Evolutionary conservation across 2,797 vertebrate genomes (phyloP).

Genomic region (Schizopygopsis malacanthus): DNA sequence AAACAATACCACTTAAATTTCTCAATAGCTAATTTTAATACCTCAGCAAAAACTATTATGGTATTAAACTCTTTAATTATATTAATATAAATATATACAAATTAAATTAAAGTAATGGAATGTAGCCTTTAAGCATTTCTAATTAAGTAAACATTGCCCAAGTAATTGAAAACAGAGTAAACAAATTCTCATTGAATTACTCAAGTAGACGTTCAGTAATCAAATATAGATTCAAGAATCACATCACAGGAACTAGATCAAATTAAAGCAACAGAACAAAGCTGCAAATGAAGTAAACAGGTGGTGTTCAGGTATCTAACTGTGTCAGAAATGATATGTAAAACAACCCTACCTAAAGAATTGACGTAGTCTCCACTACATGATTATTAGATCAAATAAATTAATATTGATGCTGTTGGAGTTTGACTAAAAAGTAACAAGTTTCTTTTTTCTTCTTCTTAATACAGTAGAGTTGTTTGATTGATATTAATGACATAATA

Average conservation of each 20-base stretch:
- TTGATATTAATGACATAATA: neutral
- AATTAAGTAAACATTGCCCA: slow-evolving; percentile 20
- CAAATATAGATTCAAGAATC: slow-evolving; percentile 28
- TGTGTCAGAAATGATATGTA: neutral
- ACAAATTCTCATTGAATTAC: slow-evolving; percentile 5
- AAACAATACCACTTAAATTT: neutral
- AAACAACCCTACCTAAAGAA: neutral
- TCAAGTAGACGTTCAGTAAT: neutral
- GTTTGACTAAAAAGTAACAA: neutral
- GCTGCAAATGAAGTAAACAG: slow-evolving; percentile 7
- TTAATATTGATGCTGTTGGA: neutral
- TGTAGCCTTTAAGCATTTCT: slow-evolving; percentile 44
- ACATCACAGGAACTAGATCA: neutral
- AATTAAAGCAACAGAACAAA: neutral
- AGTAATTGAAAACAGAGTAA: slow-evolving; percentile 12
- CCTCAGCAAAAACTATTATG: neutral
- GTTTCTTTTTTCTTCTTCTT: neutral
- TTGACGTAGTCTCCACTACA: neutral
- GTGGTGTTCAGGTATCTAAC: neutral
- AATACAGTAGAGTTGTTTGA: neutral
- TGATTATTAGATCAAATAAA: neutral
- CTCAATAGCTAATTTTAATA: neutral
- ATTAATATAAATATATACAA: neutral
- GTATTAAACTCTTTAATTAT: neutral
- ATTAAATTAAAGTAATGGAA: neutral